Evolutionary conservation across 2,113 vertebrate genomes (phyloP).

Genomic region (Phrynosoma platyrhinos): DNA sequence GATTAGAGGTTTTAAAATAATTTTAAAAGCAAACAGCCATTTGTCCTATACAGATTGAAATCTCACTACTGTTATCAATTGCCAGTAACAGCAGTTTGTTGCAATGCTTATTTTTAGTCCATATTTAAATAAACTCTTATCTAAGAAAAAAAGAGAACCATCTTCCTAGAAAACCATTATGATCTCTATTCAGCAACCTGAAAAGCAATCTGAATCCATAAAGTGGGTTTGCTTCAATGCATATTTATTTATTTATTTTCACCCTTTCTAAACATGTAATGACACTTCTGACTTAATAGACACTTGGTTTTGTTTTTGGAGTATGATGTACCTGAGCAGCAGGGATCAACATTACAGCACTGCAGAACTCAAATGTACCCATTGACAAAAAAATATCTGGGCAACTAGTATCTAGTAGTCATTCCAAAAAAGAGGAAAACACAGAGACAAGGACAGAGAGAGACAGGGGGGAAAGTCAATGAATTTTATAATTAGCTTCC

Average conservation of each 20-base stretch:
- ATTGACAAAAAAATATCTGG: not conserved
- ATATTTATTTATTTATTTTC: not conserved
- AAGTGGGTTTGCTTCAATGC: constrained; percentile 36
- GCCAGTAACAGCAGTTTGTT: constrained; percentile 32
- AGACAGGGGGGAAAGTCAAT: too few relatives aligned
- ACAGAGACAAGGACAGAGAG: too few relatives aligned
- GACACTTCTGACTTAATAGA: constrained; percentile 19
- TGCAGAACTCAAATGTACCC: not conserved
- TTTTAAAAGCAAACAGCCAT: constrained; percentile 27
- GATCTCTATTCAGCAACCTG: constrained; percentile 47
- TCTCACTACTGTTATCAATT: constrained; percentile 54
- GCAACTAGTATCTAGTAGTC: not conserved
- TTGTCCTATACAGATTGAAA: constrained; percentile 52
- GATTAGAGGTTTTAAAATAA: constrained; percentile 57
- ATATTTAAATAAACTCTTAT: constrained; percentile 64
- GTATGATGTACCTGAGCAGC: not conserved
- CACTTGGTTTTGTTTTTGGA: not conserved
- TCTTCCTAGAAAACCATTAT: constrained; percentile 58
- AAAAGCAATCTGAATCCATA: constrained; percentile 24
- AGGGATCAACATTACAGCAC: not conserved
- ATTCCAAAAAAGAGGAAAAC: too few relatives aligned
- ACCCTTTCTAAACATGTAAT: not conserved
- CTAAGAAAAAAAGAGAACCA: not conserved
- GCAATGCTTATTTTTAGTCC: constrained; percentile 50
- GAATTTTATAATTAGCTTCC: not conserved